Base-by-base conservation (phyloP, 2,113 vertebrate species). In the Ahaetulla prasina region DNA sequence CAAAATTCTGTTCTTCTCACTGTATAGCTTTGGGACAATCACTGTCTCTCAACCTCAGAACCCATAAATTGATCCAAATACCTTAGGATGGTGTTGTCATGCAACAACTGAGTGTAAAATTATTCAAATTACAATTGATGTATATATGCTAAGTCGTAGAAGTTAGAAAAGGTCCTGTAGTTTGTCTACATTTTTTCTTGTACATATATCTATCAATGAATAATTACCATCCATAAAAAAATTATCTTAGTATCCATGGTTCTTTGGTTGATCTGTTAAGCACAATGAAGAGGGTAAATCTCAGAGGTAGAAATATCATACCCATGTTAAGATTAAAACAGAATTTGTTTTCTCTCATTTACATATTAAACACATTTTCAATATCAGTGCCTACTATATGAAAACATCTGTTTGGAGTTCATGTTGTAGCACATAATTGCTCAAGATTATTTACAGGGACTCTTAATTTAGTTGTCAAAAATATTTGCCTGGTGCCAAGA, bases 391-490 rank as follows among this genome's bases (percentile, higher is more conserved):
- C 43, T 84, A 35, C 25, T 45, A 57, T 49, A 89, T 18, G 89
- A 85, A 89, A 47, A 89, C 45, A n/a, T 91, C 39, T n/a, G 45
- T 63, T 88, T 89, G n/a, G 45, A 89, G 53, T 63, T 89, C 45
- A 85, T 53, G 45, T 85, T 25, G 4, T 85, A 84, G 43, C 20
- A 89, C 45, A 89, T 89, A 91, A 60, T 60, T 52, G 43, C 23
- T n/a, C 53, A n/a, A 27, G 20, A 86, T 90, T 89, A 60, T 92
- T 92, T 89, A 47, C 88, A 89, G 74, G 54, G 74, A 85, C 80
- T 23, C 92, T 89, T 89, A 86, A 92, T 92, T 92, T 92, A 92
- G n/a, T 90, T 92, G 92, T 92, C 92, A 92, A 90, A 91, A 88
- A 60, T 84, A 55, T 60, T 93, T 85, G 43, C 68, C 87, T 85